Evolutionary conservation across 2,797 vertebrate species (phyloP), one percentile per base, ranked within the genome.

Genomic region (Phrynocephalus guinanensis): DNA sequence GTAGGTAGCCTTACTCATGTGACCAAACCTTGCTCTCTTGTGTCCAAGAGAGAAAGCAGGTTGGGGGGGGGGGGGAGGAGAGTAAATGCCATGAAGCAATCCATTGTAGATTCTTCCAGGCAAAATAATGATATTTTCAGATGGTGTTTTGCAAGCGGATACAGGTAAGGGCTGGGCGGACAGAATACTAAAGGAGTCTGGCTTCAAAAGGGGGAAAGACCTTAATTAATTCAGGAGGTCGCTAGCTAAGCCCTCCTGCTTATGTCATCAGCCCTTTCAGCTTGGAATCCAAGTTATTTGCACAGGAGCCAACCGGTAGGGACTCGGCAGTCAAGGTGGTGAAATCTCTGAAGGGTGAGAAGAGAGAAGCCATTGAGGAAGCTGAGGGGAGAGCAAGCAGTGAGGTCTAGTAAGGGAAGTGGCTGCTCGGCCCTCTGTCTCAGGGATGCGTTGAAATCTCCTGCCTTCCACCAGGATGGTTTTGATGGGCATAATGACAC

Each of bases 261-360:
- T 20, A 95, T 97, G 97, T 97, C 97, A 96, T 95, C 96, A 72
- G 96, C 87, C 94, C 96, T 97, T 96, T 97, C 96, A 96, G 94
- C 94, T 94, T 96, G 97, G 97, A 97, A 98, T 98, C 96, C 95
- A 94, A 97, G 96, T 95, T 97, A 97, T 98, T 97, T 96, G 95
- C 83, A 88, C 75, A 83, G 87, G 83, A 94, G 95, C 96, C 97
- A 97, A 97, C 95, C 71, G 92, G 93, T 88, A 93, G 87, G 94
- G 92, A 91, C 70, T 93, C 89, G 96, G 95, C 5, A 93, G 94
- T 93, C 85, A 82, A 97, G 97, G 97, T 97, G 89, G 82, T 90
- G 97, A 98, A 95, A 97, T 97, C 95, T 92, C 94, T 67, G 93
- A 94, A 93, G 92, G 93, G 97, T 96, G 97, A 67, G 82, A 87